Evolutionary conservation across 2,888 invertebrate genomes (phyloP).

Genomic region (Podotricha telesiphe): DNA sequence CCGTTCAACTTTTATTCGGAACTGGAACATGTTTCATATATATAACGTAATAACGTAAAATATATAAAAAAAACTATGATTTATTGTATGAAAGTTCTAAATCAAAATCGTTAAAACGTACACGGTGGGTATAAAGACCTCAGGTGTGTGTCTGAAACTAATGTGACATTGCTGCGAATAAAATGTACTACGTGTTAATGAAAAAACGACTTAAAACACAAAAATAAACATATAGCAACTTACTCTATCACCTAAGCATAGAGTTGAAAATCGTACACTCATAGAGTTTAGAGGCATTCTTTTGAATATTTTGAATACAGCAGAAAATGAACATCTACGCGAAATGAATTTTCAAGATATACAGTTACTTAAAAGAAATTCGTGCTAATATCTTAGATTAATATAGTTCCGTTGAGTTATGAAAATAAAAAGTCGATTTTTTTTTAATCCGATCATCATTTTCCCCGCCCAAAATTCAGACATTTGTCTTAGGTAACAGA

Average conservation of each 20-base stretch:
- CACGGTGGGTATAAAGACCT: constrained; percentile 40
- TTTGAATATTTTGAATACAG: constrained; percentile 41
- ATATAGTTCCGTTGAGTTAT: background rate
- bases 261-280: constrained; percentile 17
- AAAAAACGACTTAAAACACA: background rate
- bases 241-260: background rate
- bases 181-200: constrained; percentile 36
- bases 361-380: constrained; percentile 32
- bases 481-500: too few species aligned
- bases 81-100: constrained; percentile 28
- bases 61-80: constrained; percentile 21
- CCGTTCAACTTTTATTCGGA: constrained; percentile 11
- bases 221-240: background rate
- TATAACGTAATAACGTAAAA: background rate
- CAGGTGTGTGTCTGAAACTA: constrained; percentile 46
- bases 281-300: constrained; percentile 26
- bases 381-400: constrained; percentile 29
- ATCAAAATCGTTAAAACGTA: constrained; percentile 39
- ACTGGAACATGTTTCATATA: constrained; percentile 18
- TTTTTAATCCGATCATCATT: too few species aligned
- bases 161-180: constrained; percentile 46
- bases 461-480: too few species aligned
- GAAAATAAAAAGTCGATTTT: too few species aligned
- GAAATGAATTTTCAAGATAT: constrained; percentile 40
- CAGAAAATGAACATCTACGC: constrained; percentile 40